Conservation (phyloP, 1,140 invertebrate genomes). For the Euglossa dilemma region DNA sequence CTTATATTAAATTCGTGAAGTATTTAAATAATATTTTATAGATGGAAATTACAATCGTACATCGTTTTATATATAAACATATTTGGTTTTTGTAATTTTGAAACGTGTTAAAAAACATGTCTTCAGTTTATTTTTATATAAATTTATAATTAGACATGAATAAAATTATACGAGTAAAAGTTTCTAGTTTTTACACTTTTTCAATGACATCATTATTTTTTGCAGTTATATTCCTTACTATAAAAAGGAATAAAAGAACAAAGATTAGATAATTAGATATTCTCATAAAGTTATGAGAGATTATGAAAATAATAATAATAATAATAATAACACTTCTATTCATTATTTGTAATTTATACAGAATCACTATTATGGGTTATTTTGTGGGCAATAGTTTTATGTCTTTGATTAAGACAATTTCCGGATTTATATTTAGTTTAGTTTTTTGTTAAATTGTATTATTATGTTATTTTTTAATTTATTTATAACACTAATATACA, state of each 20-base stretch:
- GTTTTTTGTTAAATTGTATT: background rate
- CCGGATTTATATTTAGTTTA: background rate
- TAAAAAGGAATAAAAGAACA: background rate
- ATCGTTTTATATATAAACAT: conserved; percentile 16
- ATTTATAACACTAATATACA: conserved; percentile 3
- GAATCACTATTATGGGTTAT: background rate
- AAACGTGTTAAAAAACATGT: background rate
- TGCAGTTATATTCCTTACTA: background rate
- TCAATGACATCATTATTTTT: background rate
- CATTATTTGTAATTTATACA: background rate
- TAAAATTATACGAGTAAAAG: conserved; percentile 29
- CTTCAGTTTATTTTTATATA: background rate
- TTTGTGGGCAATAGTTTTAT: background rate
- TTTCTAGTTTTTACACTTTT: conserved; percentile 18
- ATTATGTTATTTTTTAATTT: background rate
- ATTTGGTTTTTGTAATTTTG: background rate
- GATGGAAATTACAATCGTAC: background rate
- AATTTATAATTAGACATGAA: conserved; percentile 1
- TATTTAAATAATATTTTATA: background rate
- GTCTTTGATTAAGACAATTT: background rate
- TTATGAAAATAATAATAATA: background rate
- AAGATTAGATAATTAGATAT: background rate
- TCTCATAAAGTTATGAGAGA: background rate
- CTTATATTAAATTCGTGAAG: conserved; percentile 14
- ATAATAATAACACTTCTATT: background rate